Evolutionary conservation across 2,888 invertebrate species (phyloP).

Genomic region (Drosophila barbarae): DNA sequence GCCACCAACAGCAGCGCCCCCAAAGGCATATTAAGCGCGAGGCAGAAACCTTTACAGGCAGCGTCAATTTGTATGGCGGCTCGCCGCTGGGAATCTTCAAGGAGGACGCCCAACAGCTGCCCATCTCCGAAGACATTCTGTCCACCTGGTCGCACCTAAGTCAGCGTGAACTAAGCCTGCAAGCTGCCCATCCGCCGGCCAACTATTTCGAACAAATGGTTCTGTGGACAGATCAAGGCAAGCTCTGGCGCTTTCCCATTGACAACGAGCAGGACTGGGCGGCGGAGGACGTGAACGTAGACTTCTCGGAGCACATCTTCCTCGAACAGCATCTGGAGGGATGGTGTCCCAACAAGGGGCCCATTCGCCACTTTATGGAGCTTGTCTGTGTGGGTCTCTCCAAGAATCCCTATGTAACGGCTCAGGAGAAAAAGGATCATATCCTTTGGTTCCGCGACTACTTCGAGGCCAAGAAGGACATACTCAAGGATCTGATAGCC

Average conservation of each 20-base stretch:
- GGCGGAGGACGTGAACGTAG: conserved; percentile 83
- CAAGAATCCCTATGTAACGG: conserved; percentile 95
- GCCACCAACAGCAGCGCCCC: conserved; percentile 40
- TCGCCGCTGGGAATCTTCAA: conserved; percentile 85
- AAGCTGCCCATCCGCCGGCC: conserved; percentile 86
- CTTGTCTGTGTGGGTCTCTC: conserved; percentile 95
- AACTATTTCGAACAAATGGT: conserved; percentile 97
- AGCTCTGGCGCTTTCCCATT: conserved; percentile 98
- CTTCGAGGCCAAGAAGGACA: conserved; percentile 88
- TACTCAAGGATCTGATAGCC: conserved; percentile 81
- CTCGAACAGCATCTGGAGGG: conserved; percentile 90
- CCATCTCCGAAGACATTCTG: conserved; percentile 78
- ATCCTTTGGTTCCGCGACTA: conserved; percentile 95
- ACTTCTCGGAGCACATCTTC: conserved; percentile 97
- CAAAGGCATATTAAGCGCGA: conserved; percentile 60
- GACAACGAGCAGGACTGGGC: conserved; percentile 94
- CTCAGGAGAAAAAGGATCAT: conserved; percentile 91
- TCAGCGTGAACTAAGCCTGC: conserved; percentile 84
- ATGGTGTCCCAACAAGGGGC: conserved; percentile 95
- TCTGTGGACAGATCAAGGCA: conserved; percentile 95
- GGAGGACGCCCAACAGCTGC: conserved; percentile 55
- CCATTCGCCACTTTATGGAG: conserved; percentile 98
- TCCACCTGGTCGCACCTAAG: conserved; percentile 86
- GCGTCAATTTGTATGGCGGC: conserved; percentile 84
- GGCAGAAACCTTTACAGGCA: conserved; percentile 75